Evolutionary conservation across 1,140 invertebrate genomes (phyloP), one percentile per base, ranked within the genome.

Genomic region (Neuroterus valhalla): DNA sequence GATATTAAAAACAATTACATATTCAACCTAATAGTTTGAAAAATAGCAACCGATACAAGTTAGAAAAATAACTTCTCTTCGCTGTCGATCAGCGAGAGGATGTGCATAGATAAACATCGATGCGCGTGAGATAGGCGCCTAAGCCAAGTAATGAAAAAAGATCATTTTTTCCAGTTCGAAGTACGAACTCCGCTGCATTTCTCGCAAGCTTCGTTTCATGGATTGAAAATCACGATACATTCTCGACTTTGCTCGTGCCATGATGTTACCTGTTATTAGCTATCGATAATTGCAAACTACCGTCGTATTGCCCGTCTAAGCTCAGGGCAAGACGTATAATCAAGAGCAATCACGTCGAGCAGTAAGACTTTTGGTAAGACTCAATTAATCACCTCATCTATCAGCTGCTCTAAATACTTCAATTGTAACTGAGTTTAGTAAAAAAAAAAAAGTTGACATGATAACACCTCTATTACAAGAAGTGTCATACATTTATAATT

Each of bases 211-310:
- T 62, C 55, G 31, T 23, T 45, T 43, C 17, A 44, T 17, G 42
- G 71, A 77, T 75, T 70, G 72, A 74, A 80, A 80, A 78, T 80
- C 71, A 75, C 66, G 78, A 80, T 75, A 74, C 74, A 78, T 76
- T 70, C 70, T 70, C 46, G 45, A 77, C 31, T 75, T 72, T 71
- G 66, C 68, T 69, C 43, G 26, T 62, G 42, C 45, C 43, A 62
- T n/a, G 55, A 62, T 62, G n/a, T 62, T 38, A 71, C 26, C 69
- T 66, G 43, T 75, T 80, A 78, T 78, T 80, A 62, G 67, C 55
- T 21, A 43, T 72, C 69, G 55, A 75, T 75, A 80, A 80, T 78
- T 78, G 76, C 68, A 21, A 44, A 15, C 38, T 19, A 62, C n/a
- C 55, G 31, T 62, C 55, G 55, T 6, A 62, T 62, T 62, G 55